Conservation (phyloP, 2,888 invertebrate genomes). For the Steinernema carpocapsae region DNA sequence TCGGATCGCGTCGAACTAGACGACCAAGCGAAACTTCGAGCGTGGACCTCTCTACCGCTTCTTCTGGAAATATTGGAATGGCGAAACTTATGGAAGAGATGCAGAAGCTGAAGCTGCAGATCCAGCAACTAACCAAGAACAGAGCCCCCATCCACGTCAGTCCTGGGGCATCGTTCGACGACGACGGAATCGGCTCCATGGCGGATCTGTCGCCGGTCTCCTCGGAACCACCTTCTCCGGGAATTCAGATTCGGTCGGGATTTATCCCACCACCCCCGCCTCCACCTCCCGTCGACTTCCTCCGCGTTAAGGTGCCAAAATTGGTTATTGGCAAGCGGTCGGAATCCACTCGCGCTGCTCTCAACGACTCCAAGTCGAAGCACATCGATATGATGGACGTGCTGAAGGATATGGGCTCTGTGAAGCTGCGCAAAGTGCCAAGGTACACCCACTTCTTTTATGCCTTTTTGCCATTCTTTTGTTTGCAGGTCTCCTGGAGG, state of each 20-base stretch:
- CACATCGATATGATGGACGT: slow-evolving; percentile 19
- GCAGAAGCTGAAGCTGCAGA: background rate
- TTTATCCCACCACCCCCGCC: slow-evolving; percentile 3
- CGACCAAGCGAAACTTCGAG: slow-evolving; percentile 5
- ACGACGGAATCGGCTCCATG: slow-evolving; percentile 28
- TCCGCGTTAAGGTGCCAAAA: background rate
- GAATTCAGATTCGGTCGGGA: background rate
- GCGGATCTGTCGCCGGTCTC: slow-evolving; percentile 1
- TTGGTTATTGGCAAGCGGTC: background rate
- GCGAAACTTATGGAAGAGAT: background rate
- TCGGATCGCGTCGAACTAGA: background rate
- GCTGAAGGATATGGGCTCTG: slow-evolving; percentile 17
- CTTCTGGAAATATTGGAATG: background rate
- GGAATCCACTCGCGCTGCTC: background rate
- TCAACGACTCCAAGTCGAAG: background rate
- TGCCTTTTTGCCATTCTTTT: background rate
- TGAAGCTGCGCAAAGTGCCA: slow-evolving; percentile 27
- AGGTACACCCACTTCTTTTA: background rate
- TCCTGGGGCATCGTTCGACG: slow-evolving; percentile 1
- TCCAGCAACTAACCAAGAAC: background rate
- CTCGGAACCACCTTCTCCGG: slow-evolving; percentile 5
- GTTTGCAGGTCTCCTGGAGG: slow-evolving; percentile 28
- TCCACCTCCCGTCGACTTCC: slow-evolving; percentile 6
- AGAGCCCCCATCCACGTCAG: background rate
- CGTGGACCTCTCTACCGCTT: background rate